phyloP scores from a whole-genome alignment of 2,113 vertebrate species.

The Cynopterus brachyotis region DNA sequence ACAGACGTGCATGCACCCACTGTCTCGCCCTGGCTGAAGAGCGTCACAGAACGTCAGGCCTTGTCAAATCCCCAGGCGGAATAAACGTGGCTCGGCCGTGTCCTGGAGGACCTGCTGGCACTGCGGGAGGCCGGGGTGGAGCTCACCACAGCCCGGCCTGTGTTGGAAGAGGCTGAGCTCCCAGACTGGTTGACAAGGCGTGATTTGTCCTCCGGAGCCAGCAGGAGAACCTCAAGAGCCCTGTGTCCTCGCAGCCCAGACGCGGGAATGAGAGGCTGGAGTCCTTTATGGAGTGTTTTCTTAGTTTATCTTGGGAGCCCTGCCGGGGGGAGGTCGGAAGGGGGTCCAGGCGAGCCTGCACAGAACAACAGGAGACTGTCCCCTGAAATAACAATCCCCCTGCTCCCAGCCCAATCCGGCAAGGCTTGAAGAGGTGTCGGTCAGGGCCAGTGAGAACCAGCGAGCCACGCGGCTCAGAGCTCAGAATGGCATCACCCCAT shows the following conservation, averaged over 20 bases:
- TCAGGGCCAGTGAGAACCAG: slow-evolving; percentile 44
- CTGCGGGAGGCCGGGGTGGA: not conserved
- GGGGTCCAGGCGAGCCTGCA: not conserved
- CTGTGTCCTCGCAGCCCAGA: not conserved
- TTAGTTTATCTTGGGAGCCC: not conserved
- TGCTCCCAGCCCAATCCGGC: not conserved
- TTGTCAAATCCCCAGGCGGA: not conserved
- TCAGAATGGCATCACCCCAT: slow-evolving; percentile 53
- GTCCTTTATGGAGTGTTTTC: not conserved
- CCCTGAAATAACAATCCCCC: not conserved
- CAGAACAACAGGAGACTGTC: slow-evolving; percentile 24
- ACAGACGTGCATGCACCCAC: fast-evolving
- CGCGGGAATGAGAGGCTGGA: fast-evolving
- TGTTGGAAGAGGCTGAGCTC: not conserved
- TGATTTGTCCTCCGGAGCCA: not conserved
- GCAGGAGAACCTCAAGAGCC: not conserved
- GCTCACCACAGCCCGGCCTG: not conserved
- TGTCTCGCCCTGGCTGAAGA: not conserved
- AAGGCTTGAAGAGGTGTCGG: slow-evolving; percentile 52
- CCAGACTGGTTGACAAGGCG: not conserved
- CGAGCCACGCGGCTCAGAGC: slow-evolving; percentile 29
- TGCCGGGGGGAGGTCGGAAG: not conserved
- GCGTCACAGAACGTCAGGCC: not conserved
- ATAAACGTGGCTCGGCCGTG: fast-evolving
- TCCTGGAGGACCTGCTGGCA: not conserved